Percentiles rank a stretch among this genome's conserved stretches.
Evolutionary conservation across 2,113 vertebrate species (phyloP).

Genomic region (Leptosomus discolor): DNA sequence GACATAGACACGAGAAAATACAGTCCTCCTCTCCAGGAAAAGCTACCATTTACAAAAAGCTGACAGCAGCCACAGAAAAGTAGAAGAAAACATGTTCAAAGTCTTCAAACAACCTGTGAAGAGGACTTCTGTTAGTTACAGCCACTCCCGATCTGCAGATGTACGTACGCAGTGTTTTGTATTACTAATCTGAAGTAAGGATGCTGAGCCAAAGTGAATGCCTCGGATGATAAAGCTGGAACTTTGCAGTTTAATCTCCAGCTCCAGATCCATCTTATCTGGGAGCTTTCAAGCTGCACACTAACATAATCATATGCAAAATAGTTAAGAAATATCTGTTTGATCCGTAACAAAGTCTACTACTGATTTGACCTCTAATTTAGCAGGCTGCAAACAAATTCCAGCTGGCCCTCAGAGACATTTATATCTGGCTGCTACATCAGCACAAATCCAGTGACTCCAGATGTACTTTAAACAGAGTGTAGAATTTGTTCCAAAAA

Average conservation of each 20-base stretch:
- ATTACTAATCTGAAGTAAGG: not conserved
- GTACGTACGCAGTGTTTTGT: accelerated
- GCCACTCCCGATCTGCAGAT: not conserved
- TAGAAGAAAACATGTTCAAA: not conserved
- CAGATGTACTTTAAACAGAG: not conserved
- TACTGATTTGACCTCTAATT: not conserved
- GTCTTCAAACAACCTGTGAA: not conserved
- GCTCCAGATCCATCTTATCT: not conserved
- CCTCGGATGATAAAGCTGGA: not conserved
- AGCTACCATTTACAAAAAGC: not conserved
- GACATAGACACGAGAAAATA: not conserved
- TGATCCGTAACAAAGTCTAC: not conserved
- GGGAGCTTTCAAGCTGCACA: not conserved
- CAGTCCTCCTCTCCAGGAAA: not conserved
- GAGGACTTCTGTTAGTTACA: not conserved
- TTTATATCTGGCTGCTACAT: not conserved
- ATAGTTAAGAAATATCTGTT: not conserved
- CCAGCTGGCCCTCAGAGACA: not conserved
- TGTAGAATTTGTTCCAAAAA: not conserved
- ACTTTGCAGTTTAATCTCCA: not conserved
- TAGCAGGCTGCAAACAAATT: not conserved
- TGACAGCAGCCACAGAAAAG: not conserved
- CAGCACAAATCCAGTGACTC: not conserved
- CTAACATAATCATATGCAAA: not conserved
- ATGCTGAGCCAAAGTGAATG: not conserved